These are phyloP conservation scores for Iguana delicatissima DNA, from an alignment of 2,797 vertebrate genomes.

Conservation along the genomic window DNA sequence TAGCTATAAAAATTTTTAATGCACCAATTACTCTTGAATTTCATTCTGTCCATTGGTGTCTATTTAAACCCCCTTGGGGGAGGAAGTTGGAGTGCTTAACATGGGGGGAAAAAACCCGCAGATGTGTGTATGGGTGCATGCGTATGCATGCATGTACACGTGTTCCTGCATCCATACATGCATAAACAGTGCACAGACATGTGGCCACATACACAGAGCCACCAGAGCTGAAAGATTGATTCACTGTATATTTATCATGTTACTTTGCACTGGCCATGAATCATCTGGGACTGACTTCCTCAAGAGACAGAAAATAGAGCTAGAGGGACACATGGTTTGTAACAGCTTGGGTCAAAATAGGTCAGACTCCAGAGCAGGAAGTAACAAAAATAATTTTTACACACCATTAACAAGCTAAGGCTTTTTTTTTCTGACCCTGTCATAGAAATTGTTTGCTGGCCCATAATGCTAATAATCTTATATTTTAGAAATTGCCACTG, in stretches of 20 bases:
- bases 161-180: neutral
- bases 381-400: neutral
- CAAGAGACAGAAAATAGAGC: neutral
- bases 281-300: neutral
- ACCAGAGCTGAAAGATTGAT: neutral
- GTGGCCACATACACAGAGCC: neutral
- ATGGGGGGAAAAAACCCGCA: neutral
- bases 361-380: neutral
- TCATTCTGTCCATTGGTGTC: neutral
- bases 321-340: neutral
- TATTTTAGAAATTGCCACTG: neutral
- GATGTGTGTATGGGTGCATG: neutral
- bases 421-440: accelerated
- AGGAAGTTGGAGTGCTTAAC: neutral
- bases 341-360: neutral
- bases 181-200: too few species aligned
- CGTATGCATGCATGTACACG: neutral
- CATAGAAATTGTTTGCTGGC: neutral
- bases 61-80: neutral
- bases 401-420: neutral
- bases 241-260: neutral
- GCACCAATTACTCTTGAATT: neutral
- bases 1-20: too few species aligned
- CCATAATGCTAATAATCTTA: neutral
- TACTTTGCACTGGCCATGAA: neutral